A percentile compares a stretch with the other conserved stretches of the same genome.
Evolutionary conservation across 2,113 vertebrate species (phyloP).

Genomic region (Nesogale talazaci): DNA sequence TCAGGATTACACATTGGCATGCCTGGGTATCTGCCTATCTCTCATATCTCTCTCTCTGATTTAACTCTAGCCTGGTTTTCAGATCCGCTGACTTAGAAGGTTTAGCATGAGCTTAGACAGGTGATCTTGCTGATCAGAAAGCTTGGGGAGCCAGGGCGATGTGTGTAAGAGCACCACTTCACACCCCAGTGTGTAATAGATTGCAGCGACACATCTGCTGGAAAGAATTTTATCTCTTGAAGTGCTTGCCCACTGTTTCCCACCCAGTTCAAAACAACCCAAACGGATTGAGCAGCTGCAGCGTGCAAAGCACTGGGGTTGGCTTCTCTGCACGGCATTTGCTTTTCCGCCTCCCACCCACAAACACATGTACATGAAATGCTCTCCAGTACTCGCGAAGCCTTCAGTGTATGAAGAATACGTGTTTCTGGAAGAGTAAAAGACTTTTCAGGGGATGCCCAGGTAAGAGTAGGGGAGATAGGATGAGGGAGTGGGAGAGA

Average conservation of each 20-base stretch:
- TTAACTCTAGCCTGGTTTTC: no score
- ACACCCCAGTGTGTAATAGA: neutral
- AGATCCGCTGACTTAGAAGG: neutral
- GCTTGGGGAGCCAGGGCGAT: neutral
- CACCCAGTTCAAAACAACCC: neutral
- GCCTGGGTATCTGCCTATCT: neutral
- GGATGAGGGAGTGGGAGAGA: no score
- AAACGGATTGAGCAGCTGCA: neutral
- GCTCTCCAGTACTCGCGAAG: neutral
- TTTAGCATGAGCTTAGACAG: neutral
- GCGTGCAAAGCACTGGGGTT: accelerated
- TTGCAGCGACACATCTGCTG: neutral
- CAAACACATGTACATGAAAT: neutral
- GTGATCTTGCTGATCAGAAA: neutral
- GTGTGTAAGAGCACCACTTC: neutral
- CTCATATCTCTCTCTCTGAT: neutral
- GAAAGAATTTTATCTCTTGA: neutral
- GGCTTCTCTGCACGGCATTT: neutral
- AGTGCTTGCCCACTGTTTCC: neutral
- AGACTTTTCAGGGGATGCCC: neutral
- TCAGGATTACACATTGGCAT: neutral
- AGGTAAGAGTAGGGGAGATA: neutral
- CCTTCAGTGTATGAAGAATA: neutral
- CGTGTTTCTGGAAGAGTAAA: neutral
- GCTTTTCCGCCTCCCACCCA: neutral